Evolutionary conservation across 2,888 invertebrate species (phyloP), one percentile per base, ranked within the genome.

Genomic region (Apotomis betuletana): DNA sequence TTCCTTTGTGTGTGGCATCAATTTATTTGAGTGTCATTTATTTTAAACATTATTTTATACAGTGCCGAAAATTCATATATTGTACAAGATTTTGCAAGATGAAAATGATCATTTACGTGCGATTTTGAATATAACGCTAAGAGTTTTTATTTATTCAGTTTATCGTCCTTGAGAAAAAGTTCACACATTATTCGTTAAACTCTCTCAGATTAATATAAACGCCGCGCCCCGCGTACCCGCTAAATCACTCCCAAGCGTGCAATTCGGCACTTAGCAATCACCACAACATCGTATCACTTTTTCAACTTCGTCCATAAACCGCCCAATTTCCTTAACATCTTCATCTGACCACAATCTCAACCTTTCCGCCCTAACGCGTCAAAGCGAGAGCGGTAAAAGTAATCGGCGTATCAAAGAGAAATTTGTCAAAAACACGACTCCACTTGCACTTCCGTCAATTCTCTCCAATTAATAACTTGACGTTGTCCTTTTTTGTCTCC

Each of bases 371-470:
- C 89, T 82, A 81, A 77, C 87, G 88, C 88, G 88, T 88, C 83
- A 90, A 92, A 58, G 52, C 83, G 90, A 90, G 57, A 46, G 41
- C 61, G 90, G 89, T 89, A 91, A 89, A 91, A 91, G 88, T 91
- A 93, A 93, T 92, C 91, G 89, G 83, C 86, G 90, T 92, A 92
- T 93, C 92, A 92, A 93, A 92, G 91, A 85, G 84, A 88, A 92
- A 92, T 92, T 93, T 93, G 93, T 93, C 92, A 92, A 92, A 93
- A 92, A 92, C 92, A 92, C 87, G 88, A 86, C 86, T 86, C 85
- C 80, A 83, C 85, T 85, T 89, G 89, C 89, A 90, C 89, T 90
- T 90, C 90, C 90, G 91, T 92, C 93, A 92, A 93, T 93, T 92
- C 91, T 83, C 85, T 90, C 90, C 92, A 92, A 93, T 93, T 93